phyloP scores from a whole-genome alignment of 2,888 invertebrate genomes.

The Protodeltote pygarga region DNA sequence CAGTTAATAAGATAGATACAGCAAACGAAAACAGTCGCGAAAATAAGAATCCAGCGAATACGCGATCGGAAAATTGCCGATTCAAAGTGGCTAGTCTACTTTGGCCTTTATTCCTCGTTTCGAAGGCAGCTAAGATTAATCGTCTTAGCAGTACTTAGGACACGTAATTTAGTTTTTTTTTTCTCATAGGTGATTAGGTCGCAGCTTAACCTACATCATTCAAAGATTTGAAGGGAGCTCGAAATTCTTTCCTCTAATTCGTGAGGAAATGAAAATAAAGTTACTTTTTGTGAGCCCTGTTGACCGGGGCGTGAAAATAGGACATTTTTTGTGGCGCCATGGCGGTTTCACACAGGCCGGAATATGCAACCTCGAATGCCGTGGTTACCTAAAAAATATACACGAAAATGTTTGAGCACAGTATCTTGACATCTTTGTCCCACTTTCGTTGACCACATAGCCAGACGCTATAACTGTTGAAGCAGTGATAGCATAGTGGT shows the following conservation, averaged over 20 bases:
- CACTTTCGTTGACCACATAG: too few relatives aligned
- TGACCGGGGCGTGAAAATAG: conserved; percentile 13
- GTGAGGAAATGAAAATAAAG: conserved; percentile 2
- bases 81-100: conserved; percentile 34
- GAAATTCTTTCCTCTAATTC: conserved; percentile 4
- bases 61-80: too few relatives aligned
- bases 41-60: too few relatives aligned
- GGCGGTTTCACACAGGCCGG: too few relatives aligned
- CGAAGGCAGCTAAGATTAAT: conserved; percentile 38
- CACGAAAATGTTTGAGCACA: too few relatives aligned
- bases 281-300: conserved; percentile 6
- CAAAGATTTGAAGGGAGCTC: not conserved
- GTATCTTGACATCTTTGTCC: too few relatives aligned
- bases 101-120: conserved; percentile 47
- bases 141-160: conserved; percentile 13
- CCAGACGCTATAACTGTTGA: too few relatives aligned
- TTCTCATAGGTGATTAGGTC: conserved; percentile 16
- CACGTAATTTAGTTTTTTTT: conserved; percentile 35
- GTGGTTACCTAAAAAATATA: too few relatives aligned
- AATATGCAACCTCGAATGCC: too few relatives aligned
- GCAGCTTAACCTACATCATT: conserved; percentile 13
- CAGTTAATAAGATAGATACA: too few relatives aligned
- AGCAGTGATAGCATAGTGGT: too few relatives aligned
- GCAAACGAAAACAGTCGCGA: too few relatives aligned
- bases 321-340: conserved; percentile 16